Base-by-base conservation (phyloP, 2,797 vertebrate genomes). In the Knipowitschia caucasica region DNA sequence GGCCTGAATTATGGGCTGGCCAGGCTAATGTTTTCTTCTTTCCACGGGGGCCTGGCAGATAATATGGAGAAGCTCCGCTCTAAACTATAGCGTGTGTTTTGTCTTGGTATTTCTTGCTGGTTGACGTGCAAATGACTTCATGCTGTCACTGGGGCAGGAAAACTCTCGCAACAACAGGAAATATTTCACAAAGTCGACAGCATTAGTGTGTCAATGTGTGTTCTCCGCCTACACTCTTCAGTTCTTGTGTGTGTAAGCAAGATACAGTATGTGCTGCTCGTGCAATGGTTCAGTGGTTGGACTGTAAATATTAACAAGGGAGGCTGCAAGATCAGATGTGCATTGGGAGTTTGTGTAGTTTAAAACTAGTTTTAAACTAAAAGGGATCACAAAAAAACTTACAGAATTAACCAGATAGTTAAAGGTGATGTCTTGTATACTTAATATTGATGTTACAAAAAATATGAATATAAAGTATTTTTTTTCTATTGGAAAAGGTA, bases 141-240 rank as follows among this genome's bases (percentile, higher is more conserved):
- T 58, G 24, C 33, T 50, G 50, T 62, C 53, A 76, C 62, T 3
- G 40, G 75, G 71, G 82, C 83, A 88, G 87, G 87, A 89, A 89
- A 73, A 73, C 63, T 52, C 69, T 65, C 80, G 67, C 64, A 64
- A 78, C 77, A 87, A 82, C 86, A 89, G 87, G 87, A 89, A 90
- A 81, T 79, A 56, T 64, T 75, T 82, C 69, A 71, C 67, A 68
- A 73, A 67, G 39, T 17, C 59, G 8, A 25, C 45, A 21, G 49
- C 34, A 5, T 60, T 52, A 29, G 38, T 23, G 45, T 25, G 54
- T 46, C 29, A 50, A 17, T 11, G 34, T 43, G 35, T 36, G 24
- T 39, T n/a, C n/a, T n/a, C 34, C 43, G n/a, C 50, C 45, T 7
- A 42, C 47, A 27, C 33, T 43, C 30, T 54, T 31, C 38, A n/a